Percentiles rank a stretch among this genome's conserved stretches.
phyloP scores from a whole-genome alignment of 1,140 invertebrate genomes.

The Drosophila quadrilineata region DNA sequence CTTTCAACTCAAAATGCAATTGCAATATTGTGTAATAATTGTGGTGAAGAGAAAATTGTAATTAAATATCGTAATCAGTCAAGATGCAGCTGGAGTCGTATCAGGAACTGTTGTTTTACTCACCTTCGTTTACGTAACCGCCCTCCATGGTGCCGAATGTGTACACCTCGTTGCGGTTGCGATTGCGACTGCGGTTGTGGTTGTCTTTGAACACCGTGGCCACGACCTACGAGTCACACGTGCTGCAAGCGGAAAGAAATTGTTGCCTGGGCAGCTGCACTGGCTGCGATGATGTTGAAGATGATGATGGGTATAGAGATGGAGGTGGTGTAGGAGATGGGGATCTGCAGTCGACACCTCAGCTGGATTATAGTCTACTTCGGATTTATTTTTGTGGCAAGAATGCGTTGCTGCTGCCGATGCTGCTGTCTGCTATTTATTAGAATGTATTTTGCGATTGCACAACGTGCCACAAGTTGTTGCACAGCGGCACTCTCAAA shows the following conservation, averaged over 20 bases:
- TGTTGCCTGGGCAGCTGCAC: constrained; percentile 7
- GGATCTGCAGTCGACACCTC: constrained; percentile 63
- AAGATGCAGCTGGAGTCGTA: not conserved
- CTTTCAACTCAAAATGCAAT: too few species aligned
- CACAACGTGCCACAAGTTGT: constrained; percentile 27
- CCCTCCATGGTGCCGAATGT: constrained; percentile 80
- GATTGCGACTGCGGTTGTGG: constrained; percentile 29
- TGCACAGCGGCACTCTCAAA: constrained; percentile 30
- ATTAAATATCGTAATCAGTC: too few species aligned
- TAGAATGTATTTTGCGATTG: constrained; percentile 67
- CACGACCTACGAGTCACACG: constrained; percentile 62
- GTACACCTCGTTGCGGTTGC: constrained; percentile 76
- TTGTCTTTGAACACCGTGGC: constrained; percentile 62
- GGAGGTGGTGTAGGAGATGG: constrained; percentile 42
- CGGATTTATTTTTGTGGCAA: constrained; percentile 63
- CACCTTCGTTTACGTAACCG: constrained; percentile 81
- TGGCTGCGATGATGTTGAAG: too few species aligned
- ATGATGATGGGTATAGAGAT: too few species aligned
- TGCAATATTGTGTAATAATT: too few species aligned
- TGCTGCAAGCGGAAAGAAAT: not conserved
- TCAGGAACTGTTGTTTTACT: constrained; percentile 32
- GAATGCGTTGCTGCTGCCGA: constrained; percentile 6
- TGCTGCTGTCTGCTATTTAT: constrained; percentile 63
- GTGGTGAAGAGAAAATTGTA: too few species aligned
- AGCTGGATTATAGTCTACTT: constrained; percentile 29